These are phyloP conservation scores for Phalloptychus januarius DNA, from an alignment of 2,797 vertebrate species.

Conservation along the genomic window DNA sequence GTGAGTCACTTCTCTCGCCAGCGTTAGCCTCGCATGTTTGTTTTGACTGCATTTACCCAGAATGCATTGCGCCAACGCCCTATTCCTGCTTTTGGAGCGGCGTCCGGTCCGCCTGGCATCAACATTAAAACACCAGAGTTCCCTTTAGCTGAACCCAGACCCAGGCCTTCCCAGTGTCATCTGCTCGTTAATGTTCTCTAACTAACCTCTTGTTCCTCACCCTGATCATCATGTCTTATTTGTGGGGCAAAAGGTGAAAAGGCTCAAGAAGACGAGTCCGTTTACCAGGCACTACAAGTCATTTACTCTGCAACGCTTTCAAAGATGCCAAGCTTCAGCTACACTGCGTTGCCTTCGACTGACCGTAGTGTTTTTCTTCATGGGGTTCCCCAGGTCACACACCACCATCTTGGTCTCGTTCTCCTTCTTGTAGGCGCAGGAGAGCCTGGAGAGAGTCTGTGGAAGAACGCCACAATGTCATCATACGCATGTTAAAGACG, in stretches of 20 bases:
- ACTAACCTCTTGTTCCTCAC: too few relatives aligned
- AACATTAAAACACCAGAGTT: not conserved
- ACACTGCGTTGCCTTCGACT: constrained; percentile 5
- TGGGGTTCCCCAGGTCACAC: constrained; percentile 97
- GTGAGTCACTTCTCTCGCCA: too few relatives aligned
- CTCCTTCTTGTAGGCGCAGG: constrained; percentile 93
- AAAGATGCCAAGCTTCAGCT: not conserved
- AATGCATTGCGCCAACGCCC: too few relatives aligned
- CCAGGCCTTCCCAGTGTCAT: not conserved
- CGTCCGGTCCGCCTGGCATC: too few relatives aligned
- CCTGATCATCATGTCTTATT: not conserved
- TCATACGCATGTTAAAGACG: accelerated
- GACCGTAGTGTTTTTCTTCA: constrained; percentile 92
- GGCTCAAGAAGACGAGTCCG: not conserved
- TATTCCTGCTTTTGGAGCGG: too few relatives aligned
- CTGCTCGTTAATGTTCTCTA: not conserved
- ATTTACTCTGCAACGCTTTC: not conserved
- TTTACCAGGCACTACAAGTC: not conserved
- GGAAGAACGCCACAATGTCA: not conserved
- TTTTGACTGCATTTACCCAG: too few relatives aligned
- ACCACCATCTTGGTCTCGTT: constrained; percentile 94
- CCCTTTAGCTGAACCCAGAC: not conserved
- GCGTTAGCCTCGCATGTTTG: too few relatives aligned
- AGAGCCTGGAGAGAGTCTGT: constrained; percentile 84
- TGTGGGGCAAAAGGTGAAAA: not conserved